Base-by-base conservation (phyloP, 2,888 invertebrate species). In the Campopleginae sp. region DNA sequence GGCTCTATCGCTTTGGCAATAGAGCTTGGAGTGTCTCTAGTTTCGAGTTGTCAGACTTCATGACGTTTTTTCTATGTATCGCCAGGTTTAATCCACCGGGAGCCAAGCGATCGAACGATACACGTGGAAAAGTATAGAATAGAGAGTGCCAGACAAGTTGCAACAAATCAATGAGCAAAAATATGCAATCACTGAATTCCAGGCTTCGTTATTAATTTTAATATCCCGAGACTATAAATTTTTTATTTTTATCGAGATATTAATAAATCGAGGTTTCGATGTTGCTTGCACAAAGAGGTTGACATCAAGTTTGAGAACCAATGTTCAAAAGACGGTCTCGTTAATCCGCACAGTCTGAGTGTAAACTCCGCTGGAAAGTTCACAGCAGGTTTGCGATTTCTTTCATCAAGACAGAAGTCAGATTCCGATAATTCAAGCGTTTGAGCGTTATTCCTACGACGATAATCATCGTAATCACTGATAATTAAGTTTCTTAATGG, bases 31-130 rank as follows among this genome's bases (percentile, higher is more conserved):
- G 31, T 23, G 46, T n/a, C 80, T 76, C 68, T 65, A 70, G 76
- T 46, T 74, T 80, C 46, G 65, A 44, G 65, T 70, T 65, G 33
- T 76, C 46, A n/a, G 66, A 76, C 65, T 79, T 82, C 46, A 80
- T 85, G 72, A 33, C 54, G 79, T 72, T 82, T 51, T 31, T 82
- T 51, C 23, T 71, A 71, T 44, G 46, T 46, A 14, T n/a, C 70
- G 38, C 70, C 46, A 46, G 58, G 68, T 71, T 48, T 58, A 71
- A 61, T 58, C 48, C 54, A 75, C 19, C 61, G 46, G 38, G 71
- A 76, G 8, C 76, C 44, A 31, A 79, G 68, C 77, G 80, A 83
- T 83, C 80, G 68, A 80, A 83, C 83, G 66, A 83, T 75, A 81
- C 76, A 87, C 86, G 81, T 80, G 86, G 81, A 77, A 82, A 19